A percentile compares a stretch with the other conserved stretches of the same genome.
phyloP scores from a whole-genome alignment of 2,888 invertebrate genomes.

The Geophilus truncorum region DNA sequence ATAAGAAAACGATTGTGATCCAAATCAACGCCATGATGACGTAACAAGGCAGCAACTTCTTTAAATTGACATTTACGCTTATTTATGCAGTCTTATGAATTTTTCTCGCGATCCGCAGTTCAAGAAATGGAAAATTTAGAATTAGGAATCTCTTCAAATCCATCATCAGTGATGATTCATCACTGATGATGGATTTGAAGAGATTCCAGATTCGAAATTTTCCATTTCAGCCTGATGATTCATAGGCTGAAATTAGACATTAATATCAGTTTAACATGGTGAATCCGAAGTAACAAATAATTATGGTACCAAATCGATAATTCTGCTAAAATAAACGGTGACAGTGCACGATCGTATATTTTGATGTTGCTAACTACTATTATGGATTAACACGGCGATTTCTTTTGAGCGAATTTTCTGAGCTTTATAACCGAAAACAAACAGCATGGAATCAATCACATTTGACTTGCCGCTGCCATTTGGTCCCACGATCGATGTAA shows the following conservation, averaged over 20 bases:
- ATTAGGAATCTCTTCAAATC: conserved; percentile 68
- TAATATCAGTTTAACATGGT: too few species aligned
- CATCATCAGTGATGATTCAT: conserved; percentile 61
- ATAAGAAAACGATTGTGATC: conserved; percentile 96
- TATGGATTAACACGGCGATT: conserved; percentile 85
- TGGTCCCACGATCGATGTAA: conserved; percentile 94
- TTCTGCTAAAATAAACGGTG: conserved; percentile 77
- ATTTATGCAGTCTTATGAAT: conserved; percentile 72
- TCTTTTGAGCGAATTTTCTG: conserved; percentile 94
- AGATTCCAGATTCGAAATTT: conserved; percentile 72
- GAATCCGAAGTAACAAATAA: too few species aligned
- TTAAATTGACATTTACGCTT: conserved; percentile 72
- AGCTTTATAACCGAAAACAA: conserved; percentile 97
- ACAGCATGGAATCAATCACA: conserved; percentile 97
- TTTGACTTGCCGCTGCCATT: conserved; percentile 99
- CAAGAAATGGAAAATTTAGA: conserved; percentile 79
- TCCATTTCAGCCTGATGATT: too few species aligned
- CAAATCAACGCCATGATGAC: conserved; percentile 82
- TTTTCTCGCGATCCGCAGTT: conserved; percentile 73
- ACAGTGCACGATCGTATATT: conserved; percentile 76
- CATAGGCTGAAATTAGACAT: conserved; percentile 36
- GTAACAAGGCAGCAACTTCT: conserved; percentile 72
- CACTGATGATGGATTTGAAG: conserved; percentile 64
- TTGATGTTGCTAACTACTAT: conserved; percentile 71
- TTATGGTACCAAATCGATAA: conserved; percentile 72